These are phyloP conservation scores for Rhinichthys osculus DNA, from an alignment of 2,797 vertebrate species.

Conservation along the genomic window DNA sequence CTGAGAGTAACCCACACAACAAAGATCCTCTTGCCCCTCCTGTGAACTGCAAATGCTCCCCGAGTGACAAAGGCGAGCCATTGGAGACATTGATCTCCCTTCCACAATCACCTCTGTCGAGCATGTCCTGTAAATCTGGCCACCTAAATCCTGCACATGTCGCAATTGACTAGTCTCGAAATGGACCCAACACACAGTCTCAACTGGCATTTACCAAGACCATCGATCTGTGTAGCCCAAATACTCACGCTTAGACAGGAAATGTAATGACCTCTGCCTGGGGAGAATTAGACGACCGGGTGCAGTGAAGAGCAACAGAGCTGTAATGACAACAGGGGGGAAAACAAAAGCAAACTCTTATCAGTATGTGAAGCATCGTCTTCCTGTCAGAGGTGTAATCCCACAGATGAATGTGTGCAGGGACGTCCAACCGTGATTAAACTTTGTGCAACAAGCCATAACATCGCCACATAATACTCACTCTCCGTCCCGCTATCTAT, in stretches of 20 bases:
- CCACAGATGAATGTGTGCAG: slow-evolving; percentile 41
- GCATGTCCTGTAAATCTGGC: slow-evolving; percentile 48
- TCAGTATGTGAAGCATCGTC: slow-evolving; percentile 41
- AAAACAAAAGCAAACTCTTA: slow-evolving; percentile 42
- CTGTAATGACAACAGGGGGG: neutral
- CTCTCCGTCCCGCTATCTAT: slow-evolving; percentile 36
- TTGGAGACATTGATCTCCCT: slow-evolving; percentile 55
- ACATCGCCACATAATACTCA: slow-evolving; percentile 38
- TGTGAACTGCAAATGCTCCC: slow-evolving; percentile 38
- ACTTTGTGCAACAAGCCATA: slow-evolving; percentile 55
- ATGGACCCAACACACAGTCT: slow-evolving; percentile 44
- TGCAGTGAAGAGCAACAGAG: slow-evolving; percentile 37
- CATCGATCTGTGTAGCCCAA: slow-evolving; percentile 48
- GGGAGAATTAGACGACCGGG: slow-evolving; percentile 37
- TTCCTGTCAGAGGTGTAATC: slow-evolving; percentile 50
- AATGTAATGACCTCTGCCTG: slow-evolving; percentile 45
- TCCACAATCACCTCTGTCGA: slow-evolving; percentile 43
- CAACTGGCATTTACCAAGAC: slow-evolving; percentile 55
- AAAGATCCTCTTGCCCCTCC: neutral
- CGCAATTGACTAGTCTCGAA: slow-evolving; percentile 57
- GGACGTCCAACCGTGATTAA: slow-evolving; percentile 49
- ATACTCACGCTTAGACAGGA: slow-evolving; percentile 44
- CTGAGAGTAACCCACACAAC: slow-evolving; percentile 17
- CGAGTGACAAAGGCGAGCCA: slow-evolving; percentile 49
- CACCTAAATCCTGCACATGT: slow-evolving; percentile 44